Evolutionary conservation across 2,113 vertebrate genomes (phyloP), one percentile per base, ranked within the genome.

Genomic region (Tautogolabrus adspersus): DNA sequence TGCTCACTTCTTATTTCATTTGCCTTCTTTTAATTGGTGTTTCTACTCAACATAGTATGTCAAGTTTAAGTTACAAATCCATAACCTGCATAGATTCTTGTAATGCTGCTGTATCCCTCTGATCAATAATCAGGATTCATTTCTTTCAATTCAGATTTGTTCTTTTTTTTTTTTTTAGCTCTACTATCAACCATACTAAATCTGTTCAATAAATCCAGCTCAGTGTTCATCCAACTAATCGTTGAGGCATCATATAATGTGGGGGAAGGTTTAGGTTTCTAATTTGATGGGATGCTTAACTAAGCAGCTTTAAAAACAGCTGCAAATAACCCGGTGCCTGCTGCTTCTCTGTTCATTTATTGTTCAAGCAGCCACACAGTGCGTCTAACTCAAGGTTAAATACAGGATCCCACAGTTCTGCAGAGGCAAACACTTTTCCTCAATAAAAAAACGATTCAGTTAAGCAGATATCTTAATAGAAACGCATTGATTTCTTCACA

Each of bases 241-340:
- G 8, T 65, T 52, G 56, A n/a, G 59, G n/a, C 19, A 10, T 70
- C 30, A 46, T 11, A 38, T 46, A 63, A 73, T 44, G 12, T 2
- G 34, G 38, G 52, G 73, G 18, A 23, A 38, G 71, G 58, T 70
- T 64, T 57, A 8, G 12, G 6, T 59, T 67, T 52, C 22, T 60
- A 30, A 59, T 46, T 62, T 72, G 38, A 77, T 71, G 46, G 19
- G 66, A 44, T 51, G 61, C 26, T 62, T 60, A 58, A 80, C 56
- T 74, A 75, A 87, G 72, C 78, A 82, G 72, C 77, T 86, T 75
- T 81, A 22, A 74, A 60, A 61, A 71, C 23, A 61, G 83, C 63
- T 81, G 71, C 46, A 72, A 64, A 73, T 57, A 61, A 66, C 74
- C 63, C 37, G 9, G 34, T 9, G 42, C 59, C 57, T 54, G 30